Evolutionary conservation across 2,888 invertebrate species (phyloP).

Genomic region (Netelia fuscicornis): DNA sequence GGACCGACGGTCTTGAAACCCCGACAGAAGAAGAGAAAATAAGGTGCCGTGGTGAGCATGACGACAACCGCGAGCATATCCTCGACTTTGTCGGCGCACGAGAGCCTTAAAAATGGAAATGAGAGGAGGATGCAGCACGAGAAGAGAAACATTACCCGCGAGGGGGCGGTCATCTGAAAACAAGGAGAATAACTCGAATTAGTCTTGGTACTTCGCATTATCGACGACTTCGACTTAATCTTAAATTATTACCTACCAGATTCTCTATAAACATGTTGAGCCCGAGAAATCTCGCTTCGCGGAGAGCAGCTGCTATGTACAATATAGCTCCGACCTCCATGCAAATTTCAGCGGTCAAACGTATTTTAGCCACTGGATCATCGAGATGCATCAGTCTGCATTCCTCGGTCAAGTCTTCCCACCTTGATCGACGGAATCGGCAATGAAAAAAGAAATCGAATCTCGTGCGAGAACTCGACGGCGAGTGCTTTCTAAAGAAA

Average conservation of each 20-base stretch:
- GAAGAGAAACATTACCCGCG: constrained; percentile 96
- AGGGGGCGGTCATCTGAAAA: constrained; percentile 93
- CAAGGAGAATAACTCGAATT: background rate
- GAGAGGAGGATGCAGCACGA: constrained; percentile 95
- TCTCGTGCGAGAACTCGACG: no score
- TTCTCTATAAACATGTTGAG: constrained; percentile 98
- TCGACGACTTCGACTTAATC: background rate
- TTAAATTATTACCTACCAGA: constrained; percentile 87
- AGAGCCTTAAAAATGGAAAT: constrained; percentile 93
- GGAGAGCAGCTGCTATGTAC: constrained; percentile 93
- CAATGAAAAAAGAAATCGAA: constrained; percentile 22
- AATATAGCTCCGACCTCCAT: constrained; percentile 93
- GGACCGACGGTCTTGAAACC: constrained; percentile 99
- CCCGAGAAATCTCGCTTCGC: constrained; percentile 96
- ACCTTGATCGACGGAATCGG: constrained; percentile 83
- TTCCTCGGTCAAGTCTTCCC: constrained; percentile 90
- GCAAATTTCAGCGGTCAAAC: constrained; percentile 92
- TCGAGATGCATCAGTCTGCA: constrained; percentile 90
- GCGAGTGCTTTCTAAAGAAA: background rate
- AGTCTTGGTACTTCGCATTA: no score
- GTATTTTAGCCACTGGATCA: constrained; percentile 88
- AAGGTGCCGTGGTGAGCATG: constrained; percentile 98
- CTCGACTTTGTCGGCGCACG: constrained; percentile 94
- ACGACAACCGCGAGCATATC: constrained; percentile 96
- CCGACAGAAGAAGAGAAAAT: constrained; percentile 99